A percentile compares a stretch with the other conserved stretches of the same genome.
Evolutionary conservation across 1,140 invertebrate species (phyloP).

Genomic region (Oncopodura yosiiana): DNA sequence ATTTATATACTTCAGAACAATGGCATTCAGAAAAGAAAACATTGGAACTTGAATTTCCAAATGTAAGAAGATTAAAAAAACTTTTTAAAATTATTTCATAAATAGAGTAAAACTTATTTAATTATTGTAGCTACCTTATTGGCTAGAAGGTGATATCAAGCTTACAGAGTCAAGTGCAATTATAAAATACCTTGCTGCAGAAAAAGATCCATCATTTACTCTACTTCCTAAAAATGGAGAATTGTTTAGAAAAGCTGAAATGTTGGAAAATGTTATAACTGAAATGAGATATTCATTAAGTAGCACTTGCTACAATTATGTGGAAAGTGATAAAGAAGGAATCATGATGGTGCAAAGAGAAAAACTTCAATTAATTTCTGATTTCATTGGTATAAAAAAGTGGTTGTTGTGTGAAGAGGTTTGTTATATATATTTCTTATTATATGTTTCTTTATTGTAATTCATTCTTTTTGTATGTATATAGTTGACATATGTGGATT

Average conservation of each 20-base stretch:
- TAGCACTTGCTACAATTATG: neutral
- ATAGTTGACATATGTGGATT: no score
- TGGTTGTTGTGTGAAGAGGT: conserved; percentile 4
- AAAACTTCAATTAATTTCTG: no score
- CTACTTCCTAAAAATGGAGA: neutral
- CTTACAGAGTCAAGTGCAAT: conserved; percentile 23
- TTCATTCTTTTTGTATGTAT: no score
- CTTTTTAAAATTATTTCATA: no score
- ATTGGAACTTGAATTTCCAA: conserved; percentile 17
- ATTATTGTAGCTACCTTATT: conserved; percentile 19
- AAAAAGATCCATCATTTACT: neutral
- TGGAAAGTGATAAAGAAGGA: no score
- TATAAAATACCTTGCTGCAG: conserved; percentile 12
- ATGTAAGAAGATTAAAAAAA: no score
- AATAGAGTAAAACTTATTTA: no score
- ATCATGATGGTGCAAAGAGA: no score
- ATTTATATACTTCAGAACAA: neutral
- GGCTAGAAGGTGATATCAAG: conserved; percentile 21
- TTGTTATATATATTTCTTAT: no score
- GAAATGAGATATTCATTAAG: neutral
- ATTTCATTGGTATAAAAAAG: conserved; percentile 1
- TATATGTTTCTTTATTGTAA: no score
- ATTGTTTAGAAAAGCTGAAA: neutral
- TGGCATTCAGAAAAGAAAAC: conserved; percentile 11
- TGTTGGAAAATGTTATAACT: neutral